These are phyloP conservation scores for Mythimna albipuncta DNA, from an alignment of 2,888 invertebrate genomes.

Conservation along the genomic window DNA sequence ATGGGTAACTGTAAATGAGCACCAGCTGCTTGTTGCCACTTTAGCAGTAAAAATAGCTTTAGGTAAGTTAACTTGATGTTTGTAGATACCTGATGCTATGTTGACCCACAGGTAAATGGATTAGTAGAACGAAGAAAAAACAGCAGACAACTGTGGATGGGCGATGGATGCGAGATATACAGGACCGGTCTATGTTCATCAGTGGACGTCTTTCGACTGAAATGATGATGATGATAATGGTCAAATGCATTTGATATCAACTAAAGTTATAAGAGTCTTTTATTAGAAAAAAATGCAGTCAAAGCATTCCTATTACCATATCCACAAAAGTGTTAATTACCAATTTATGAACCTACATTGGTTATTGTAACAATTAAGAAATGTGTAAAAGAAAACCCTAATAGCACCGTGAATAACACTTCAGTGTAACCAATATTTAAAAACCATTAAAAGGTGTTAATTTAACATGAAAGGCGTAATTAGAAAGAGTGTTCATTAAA, in stretches of 20 bases:
- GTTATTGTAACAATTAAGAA: too few relatives aligned
- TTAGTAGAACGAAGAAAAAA: not conserved
- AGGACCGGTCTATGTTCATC: too few relatives aligned
- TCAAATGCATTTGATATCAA: not conserved
- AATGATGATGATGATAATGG: too few relatives aligned
- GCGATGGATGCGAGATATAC: too few relatives aligned
- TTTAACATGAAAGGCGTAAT: slow-evolving; percentile 48
- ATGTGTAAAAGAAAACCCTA: slow-evolving; percentile 29
- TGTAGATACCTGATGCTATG: slow-evolving; percentile 18
- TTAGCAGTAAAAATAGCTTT: slow-evolving; percentile 23
- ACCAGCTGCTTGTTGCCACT: slow-evolving; percentile 40
- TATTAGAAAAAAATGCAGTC: not conserved
- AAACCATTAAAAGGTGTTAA: slow-evolving; percentile 58
- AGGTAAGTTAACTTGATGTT: slow-evolving; percentile 22
- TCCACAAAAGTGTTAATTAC: slow-evolving; percentile 34
- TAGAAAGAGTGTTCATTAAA: slow-evolving; percentile 51
- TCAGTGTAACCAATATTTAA: slow-evolving; percentile 56
- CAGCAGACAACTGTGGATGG: too few relatives aligned
- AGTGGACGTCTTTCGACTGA: not conserved
- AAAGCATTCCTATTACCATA: slow-evolving; percentile 3
- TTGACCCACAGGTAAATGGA: not conserved
- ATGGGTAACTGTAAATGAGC: slow-evolving; percentile 35
- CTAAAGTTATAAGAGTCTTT: not conserved
- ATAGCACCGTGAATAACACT: slow-evolving; percentile 37
- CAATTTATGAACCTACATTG: slow-evolving; percentile 17